These are phyloP conservation scores for Anagyrus pseudococci DNA, from an alignment of 2,888 invertebrate species.

Conservation along the genomic window DNA sequence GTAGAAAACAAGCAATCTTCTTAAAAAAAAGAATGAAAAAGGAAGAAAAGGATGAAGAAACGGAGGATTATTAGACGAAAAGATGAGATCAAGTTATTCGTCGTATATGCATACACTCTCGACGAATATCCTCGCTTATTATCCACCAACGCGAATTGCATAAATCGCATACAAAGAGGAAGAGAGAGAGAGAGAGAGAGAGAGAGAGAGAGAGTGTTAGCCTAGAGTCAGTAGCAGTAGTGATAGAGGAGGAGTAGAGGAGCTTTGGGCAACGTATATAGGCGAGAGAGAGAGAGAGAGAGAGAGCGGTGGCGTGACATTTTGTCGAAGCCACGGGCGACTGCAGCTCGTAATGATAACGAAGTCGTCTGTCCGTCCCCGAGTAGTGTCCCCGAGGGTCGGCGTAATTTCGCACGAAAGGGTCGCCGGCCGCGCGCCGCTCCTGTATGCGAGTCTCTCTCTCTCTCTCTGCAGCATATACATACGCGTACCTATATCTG, in stretches of 20 bases:
- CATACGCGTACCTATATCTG: neutral
- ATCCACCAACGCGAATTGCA: slow-evolving; percentile 29
- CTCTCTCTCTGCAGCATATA: neutral
- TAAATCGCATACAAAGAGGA: slow-evolving; percentile 34
- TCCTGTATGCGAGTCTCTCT: too few species aligned
- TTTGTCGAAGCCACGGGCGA: slow-evolving; percentile 37
- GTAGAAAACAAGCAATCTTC: too few species aligned
- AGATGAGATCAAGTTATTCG: too few species aligned
- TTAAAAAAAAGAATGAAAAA: too few species aligned
- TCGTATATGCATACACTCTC: too few species aligned
- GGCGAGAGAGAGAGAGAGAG: slow-evolving; percentile 23
- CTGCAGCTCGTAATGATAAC: slow-evolving; percentile 39
- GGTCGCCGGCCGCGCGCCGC: slow-evolving; percentile 44
- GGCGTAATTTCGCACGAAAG: slow-evolving; percentile 51
- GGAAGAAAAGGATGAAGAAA: too few species aligned
- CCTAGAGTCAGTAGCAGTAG: slow-evolving; percentile 14
- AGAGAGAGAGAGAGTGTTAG: too few species aligned
- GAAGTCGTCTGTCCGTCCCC: slow-evolving; percentile 39
- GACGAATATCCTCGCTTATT: slow-evolving; percentile 29
- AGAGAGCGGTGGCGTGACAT: slow-evolving; percentile 23
- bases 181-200: too few species aligned
- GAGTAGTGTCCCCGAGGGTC: slow-evolving; percentile 42
- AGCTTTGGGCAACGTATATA: too few species aligned
- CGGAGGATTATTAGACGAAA: too few species aligned
- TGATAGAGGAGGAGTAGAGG: slow-evolving; percentile 37